Base-by-base conservation (phyloP, 2,797 vertebrate genomes). In the Anas bernieri region DNA sequence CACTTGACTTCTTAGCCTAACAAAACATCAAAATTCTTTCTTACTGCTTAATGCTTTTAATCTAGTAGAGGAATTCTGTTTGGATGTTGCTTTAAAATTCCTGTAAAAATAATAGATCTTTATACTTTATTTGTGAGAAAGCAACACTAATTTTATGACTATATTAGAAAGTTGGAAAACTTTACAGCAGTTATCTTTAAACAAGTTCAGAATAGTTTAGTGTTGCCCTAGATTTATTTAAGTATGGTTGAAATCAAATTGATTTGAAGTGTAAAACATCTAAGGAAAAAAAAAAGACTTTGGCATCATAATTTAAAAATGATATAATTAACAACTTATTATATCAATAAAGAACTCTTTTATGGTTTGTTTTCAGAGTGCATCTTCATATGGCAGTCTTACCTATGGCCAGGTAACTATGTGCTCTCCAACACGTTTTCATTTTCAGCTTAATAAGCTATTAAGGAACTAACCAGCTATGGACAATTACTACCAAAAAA, bases 371-470 rank as follows among this genome's bases (percentile, higher is more conserved):
- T 94, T 96, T 92, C 83, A 96, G 96, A 52, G 35, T 54, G 94
- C 82, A 63, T 54, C 61, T 30, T 59, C 2, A 6, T 64, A 63
- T 0, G 0, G 75, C 18, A 48, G 45, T 39, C 22, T 96, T 73
- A 31, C 82, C n/a, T 96, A 96, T 26, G 96, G 96, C 28, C 89
- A 96, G 95, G 95, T 97, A 95, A 93, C 6, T 68, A 4, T 37
- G 37, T 75, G 17, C 59, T 93, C 50, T 81, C 41, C 30, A 88
- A 18, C 3, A 9, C 17, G 2, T 41, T 83, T 94, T 72, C 26
- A 54, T 28, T 55, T 55, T 75, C 54, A 14, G 4, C 9, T 86
- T 70, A 33, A 7, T 70, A 18, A 68, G 9, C 17, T 86, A 14
- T 48, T 78, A 26, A 74, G 48, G 77, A 88, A n/a, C 3, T 33